Base-by-base conservation (phyloP, 2,113 vertebrate genomes). In the Coptodon rendalli region DNA sequence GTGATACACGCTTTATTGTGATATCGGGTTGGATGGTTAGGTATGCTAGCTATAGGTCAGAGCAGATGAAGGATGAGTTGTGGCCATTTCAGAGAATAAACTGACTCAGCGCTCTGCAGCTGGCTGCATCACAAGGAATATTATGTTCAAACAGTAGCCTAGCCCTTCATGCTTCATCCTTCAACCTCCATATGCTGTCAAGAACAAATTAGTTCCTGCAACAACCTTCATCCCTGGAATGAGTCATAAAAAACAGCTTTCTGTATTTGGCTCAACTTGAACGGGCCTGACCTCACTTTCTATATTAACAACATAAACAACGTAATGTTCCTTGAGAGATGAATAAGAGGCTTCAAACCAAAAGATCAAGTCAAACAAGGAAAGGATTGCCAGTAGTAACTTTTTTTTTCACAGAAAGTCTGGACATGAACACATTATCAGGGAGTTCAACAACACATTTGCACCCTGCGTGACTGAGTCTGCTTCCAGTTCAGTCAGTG, bases 201-300 rank as follows among this genome's bases (percentile, higher is more conserved):
- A 57, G 80, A 52, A 90, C 57, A 84, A 57, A 86, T 31, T 11
- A n/a, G 59, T 81, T 85, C 48, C 84, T 87, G 83, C 80, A 56
- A 56, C 56, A 85, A 89, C 90, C 84, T 63, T 85, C 66, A 43
- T 85, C 59, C 54, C 80, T 56, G 57, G 16, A 91, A 78, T 90
- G 91, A 93, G 14, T 92, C 88, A 91, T 86, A n/a, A 79, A 52
- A 68, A 57, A 83, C 63, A 48, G 66, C 61, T 81, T 59, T 57
- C 50, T 85, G 43, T 17, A n/a, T 76, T 40, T 81, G n/a, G 48
- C 83, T 89, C 43, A 43, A 7, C 76, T 16, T 24, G 48, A 88
- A 81, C 50, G 17, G 57, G 43, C 61, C 29, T 11, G 82, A 85
- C 78, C 83, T 90, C 79, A 57, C 83, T 90, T 61, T 80, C 34